These are phyloP conservation scores for Protodeltote pygarga DNA, from an alignment of 2,888 invertebrate genomes.

Conservation along the genomic window DNA sequence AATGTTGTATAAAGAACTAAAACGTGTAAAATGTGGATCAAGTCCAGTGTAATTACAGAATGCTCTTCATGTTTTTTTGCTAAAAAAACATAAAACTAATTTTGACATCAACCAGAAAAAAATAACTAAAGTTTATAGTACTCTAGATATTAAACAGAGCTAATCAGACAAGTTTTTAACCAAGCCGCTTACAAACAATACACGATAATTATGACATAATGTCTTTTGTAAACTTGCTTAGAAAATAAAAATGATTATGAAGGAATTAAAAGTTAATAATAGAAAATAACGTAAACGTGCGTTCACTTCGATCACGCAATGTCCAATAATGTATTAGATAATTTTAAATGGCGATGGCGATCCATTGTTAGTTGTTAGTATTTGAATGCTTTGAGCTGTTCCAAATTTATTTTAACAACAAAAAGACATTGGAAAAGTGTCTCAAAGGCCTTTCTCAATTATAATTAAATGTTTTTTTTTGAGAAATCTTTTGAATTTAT, in stretches of 20 bases:
- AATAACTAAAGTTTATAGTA: not conserved
- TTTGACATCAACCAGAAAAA: too few relatives aligned
- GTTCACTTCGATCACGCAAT: constrained; percentile 33
- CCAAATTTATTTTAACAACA: not conserved
- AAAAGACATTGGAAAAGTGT: not conserved
- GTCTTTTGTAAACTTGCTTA: not conserved
- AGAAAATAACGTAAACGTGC: constrained; percentile 30
- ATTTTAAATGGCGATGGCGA: constrained; percentile 12
- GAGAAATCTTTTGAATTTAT: too few relatives aligned
- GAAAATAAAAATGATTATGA: constrained; percentile 34
- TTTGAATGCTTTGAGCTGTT: not conserved
- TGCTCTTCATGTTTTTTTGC: too few relatives aligned
- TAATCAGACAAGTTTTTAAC: not conserved
- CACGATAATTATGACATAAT: constrained; percentile 16
- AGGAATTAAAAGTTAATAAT: constrained; percentile 29
- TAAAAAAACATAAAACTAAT: too few relatives aligned
- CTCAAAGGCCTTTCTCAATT: constrained; percentile 11
- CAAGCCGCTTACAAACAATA: constrained; percentile 8
- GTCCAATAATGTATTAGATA: constrained; percentile 29
- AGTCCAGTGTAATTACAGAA: too few relatives aligned
- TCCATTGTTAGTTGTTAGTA: constrained; percentile 4
- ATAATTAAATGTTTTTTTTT: too few relatives aligned
- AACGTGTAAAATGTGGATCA: too few relatives aligned
- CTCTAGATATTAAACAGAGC: too few relatives aligned
- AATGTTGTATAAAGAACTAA: too few relatives aligned